Conservation (phyloP, 2,888 invertebrate genomes). For the Erebia palarica region DNA sequence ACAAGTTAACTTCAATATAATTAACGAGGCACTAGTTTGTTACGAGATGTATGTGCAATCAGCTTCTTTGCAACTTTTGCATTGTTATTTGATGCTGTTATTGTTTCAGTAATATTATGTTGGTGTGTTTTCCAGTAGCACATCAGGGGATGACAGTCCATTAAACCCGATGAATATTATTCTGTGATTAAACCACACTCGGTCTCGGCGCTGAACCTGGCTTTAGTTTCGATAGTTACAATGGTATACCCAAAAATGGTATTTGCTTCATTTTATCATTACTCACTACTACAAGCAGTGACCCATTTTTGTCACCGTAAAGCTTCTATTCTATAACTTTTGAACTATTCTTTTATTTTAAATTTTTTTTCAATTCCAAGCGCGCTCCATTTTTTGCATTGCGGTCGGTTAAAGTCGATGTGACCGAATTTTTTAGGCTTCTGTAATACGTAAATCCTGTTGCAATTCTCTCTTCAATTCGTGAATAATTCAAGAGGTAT, state of each 20-base stretch:
- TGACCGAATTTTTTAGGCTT: conserved; percentile 36
- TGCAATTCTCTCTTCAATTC: conserved; percentile 22
- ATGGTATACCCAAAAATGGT: not conserved
- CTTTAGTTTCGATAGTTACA: no score
- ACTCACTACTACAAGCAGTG: not conserved
- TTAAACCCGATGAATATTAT: no score
- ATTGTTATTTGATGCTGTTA: not conserved
- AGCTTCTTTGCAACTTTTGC: not conserved
- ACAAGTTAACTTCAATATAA: not conserved
- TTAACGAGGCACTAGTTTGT: conserved; percentile 1
- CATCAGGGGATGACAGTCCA: no score
- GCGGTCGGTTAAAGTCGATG: conserved; percentile 35
- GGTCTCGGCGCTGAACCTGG: no score
- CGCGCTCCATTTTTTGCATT: conserved; percentile 33
- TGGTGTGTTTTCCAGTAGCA: no score
- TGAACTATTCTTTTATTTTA: not conserved
- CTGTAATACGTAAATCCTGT: conserved; percentile 22
- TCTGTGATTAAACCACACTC: no score
- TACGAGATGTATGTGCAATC: not conserved
- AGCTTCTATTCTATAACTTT: not conserved
- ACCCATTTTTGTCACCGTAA: not conserved
- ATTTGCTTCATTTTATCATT: not conserved
- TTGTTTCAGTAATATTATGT: no score
- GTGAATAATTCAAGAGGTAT: conserved; percentile 15
- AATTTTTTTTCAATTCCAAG: conserved; percentile 20